phyloP scores from a whole-genome alignment of 2,113 vertebrate genomes.

The Phylloscopus trochiloides region DNA sequence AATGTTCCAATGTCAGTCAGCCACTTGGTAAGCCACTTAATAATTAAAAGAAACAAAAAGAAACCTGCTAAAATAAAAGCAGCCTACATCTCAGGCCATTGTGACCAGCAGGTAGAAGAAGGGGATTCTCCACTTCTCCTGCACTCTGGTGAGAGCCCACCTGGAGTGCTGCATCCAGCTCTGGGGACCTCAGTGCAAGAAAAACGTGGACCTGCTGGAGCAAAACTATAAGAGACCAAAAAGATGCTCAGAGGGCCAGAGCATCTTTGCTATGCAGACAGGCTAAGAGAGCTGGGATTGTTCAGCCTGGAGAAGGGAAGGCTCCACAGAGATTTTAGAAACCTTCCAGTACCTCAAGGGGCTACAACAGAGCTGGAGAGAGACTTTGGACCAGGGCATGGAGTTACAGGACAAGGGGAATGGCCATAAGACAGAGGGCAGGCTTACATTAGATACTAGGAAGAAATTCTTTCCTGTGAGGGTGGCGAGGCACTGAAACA shows the following conservation, averaged over 20 bases:
- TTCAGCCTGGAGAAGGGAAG: neutral
- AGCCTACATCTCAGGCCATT: neutral
- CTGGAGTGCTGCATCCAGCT: neutral
- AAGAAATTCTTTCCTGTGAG: neutral
- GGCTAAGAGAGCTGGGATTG: neutral
- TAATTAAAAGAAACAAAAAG: neutral
- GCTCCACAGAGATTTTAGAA: neutral
- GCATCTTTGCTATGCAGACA: neutral
- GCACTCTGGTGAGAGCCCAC: neutral
- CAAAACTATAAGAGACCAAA: neutral
- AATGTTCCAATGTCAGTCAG: neutral
- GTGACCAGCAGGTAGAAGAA: neutral
- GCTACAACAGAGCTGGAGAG: neutral
- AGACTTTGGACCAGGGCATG: neutral
- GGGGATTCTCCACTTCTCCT: neutral
- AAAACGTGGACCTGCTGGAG: neutral
- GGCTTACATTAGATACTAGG: neutral
- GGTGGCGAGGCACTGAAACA: neutral
- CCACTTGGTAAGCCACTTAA: neutral
- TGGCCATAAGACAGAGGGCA: neutral
- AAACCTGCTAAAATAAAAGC: neutral
- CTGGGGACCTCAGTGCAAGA: neutral
- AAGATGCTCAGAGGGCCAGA: neutral
- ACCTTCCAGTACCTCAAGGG: neutral
- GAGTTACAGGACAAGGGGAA: neutral